Conservation (phyloP, 1,140 invertebrate species). For the Thalassaphorura encarpata region DNA sequence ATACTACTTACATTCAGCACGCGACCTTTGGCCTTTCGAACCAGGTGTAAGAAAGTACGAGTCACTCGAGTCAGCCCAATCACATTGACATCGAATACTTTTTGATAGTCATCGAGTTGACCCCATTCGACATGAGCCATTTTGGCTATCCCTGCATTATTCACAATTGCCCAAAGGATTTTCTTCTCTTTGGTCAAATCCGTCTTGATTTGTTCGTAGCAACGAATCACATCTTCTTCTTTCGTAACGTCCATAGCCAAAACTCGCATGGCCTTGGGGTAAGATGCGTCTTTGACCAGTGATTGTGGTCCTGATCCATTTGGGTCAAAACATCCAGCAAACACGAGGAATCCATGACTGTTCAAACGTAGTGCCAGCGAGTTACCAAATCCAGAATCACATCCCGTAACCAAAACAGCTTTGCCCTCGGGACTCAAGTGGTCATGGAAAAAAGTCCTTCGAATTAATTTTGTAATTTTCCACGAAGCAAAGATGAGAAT, state of each 20-base stretch:
- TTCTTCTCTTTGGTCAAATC: slow-evolving; percentile 19
- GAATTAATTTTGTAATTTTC: not conserved
- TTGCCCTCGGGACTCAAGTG: not conserved
- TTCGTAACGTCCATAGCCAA: slow-evolving; percentile 38
- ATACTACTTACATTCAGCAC: slow-evolving; percentile 45
- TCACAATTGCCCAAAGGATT: slow-evolving; percentile 76
- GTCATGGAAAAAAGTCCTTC: not conserved
- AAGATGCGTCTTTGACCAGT: slow-evolving; percentile 35
- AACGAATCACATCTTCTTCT: slow-evolving; percentile 33
- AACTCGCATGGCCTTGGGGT: slow-evolving; percentile 32
- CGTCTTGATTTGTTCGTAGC: slow-evolving; percentile 6
- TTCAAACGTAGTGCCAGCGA: slow-evolving; percentile 39
- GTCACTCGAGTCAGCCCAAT: slow-evolving; percentile 44
- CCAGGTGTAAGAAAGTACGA: slow-evolving; percentile 42
- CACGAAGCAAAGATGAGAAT: not conserved
- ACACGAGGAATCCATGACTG: slow-evolving; percentile 40
- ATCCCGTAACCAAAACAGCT: slow-evolving; percentile 32
- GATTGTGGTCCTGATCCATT: slow-evolving; percentile 40
- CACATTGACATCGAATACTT: slow-evolving; percentile 45
- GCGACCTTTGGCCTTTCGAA: slow-evolving; percentile 38
- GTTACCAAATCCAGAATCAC: slow-evolving; percentile 39
- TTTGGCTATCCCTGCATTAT: slow-evolving; percentile 60
- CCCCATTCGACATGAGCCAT: slow-evolving; percentile 46
- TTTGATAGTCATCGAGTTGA: slow-evolving; percentile 33
- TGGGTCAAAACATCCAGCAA: slow-evolving; percentile 43